Percentiles rank a stretch among this genome's conserved stretches.
Conservation (phyloP, 1,140 invertebrate genomes). For the Apocrypta bakeri region DNA sequence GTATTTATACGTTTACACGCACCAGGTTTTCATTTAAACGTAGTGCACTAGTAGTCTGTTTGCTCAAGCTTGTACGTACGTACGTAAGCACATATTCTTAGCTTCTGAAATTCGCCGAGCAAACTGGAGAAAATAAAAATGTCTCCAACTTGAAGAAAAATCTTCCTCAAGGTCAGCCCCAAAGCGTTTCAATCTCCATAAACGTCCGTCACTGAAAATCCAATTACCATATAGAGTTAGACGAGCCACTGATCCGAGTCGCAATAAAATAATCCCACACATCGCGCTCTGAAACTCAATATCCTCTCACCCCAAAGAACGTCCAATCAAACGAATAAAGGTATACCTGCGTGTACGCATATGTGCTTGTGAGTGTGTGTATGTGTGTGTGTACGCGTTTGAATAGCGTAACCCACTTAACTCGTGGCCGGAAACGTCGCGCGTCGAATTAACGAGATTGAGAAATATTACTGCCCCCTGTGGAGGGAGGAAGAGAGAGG, state of each 20-base stretch:
- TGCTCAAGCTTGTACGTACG: too few relatives aligned
- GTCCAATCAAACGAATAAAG: constrained; percentile 1
- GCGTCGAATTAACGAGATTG: constrained; percentile 47
- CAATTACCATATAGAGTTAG: background rate
- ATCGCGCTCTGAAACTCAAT: background rate
- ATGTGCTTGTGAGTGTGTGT: background rate
- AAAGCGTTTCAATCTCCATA: background rate
- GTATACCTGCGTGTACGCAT: background rate
- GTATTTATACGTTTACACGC: background rate
- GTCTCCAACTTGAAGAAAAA: background rate
- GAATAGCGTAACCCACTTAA: constrained; percentile 38
- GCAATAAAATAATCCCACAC: background rate
- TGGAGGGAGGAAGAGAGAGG: background rate
- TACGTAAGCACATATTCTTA: background rate
- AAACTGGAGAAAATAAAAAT: background rate
- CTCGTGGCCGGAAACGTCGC: background rate
- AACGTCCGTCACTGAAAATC: background rate
- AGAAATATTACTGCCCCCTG: constrained; percentile 34
- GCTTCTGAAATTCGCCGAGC: background rate
- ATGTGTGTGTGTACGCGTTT: background rate
- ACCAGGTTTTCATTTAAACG: background rate
- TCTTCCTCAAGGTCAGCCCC: background rate
- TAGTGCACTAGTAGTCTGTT: constrained; percentile 25
- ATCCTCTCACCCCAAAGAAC: background rate
- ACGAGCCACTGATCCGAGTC: background rate